These are phyloP conservation scores for Callochromis pleurospilus DNA, from an alignment of 2,113 vertebrate genomes.

Conservation along the genomic window DNA sequence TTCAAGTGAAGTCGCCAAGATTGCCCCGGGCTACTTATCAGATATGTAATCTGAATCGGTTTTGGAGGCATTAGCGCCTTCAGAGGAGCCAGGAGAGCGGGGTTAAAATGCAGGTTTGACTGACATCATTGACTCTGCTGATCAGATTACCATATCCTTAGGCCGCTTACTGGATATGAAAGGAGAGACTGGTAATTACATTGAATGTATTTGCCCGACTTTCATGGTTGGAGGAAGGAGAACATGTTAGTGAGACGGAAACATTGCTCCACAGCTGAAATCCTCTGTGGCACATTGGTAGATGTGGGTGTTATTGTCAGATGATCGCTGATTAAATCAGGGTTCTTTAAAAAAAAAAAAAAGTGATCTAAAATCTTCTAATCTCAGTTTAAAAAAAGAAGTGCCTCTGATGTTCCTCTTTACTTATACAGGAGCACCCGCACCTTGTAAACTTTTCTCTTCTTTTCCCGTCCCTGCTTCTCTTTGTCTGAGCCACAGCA, in stretches of 20 bases:
- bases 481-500: constrained; percentile 68
- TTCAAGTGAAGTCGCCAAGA: background rate
- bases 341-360: background rate
- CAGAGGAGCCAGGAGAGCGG: background rate
- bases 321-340: background rate
- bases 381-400: background rate
- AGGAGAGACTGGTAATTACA: background rate
- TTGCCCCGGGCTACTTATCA: background rate
- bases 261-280: background rate
- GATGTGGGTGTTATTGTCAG: background rate
- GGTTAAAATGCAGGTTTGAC: background rate
- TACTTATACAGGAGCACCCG: too few relatives aligned
- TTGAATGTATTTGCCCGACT: background rate
- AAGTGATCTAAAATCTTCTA: background rate
- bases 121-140: background rate
- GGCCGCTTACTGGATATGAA: background rate
- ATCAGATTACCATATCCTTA: background rate
- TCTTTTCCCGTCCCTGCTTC: background rate
- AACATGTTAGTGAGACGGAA: background rate
- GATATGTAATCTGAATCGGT: background rate
- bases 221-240: background rate
- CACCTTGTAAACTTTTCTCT: background rate
- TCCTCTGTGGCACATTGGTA: background rate
- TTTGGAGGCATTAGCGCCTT: background rate
- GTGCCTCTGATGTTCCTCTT: background rate